Evolutionary conservation across 2,888 invertebrate genomes (phyloP), one percentile per base, ranked within the genome.

Genomic region (Ectobius pallidus): DNA sequence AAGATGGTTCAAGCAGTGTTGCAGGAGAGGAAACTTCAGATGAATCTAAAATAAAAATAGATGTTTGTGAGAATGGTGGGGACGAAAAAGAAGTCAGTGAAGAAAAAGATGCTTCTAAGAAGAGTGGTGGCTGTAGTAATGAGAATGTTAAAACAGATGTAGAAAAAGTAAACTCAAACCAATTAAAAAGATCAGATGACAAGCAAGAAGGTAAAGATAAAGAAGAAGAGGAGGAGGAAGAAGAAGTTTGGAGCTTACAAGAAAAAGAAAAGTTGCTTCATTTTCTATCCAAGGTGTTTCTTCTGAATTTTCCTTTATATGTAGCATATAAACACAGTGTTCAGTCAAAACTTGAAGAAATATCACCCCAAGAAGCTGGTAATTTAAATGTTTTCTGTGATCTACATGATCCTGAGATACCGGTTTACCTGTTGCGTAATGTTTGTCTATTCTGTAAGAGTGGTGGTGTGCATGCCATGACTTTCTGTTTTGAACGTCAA

Each of bases 361-460:
- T 95, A 9, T 90, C 92, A 11, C 90, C 93, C 78, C 93, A 94
- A 80, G 96, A 96, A 84, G 92, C 92, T 83, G 90, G 90, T 79
- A 89, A 88, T 78, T 84, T 93, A 76, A 91, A 91, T 82, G 88
- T 91, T 76, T 95, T 91, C 81, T 96, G 96, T 85, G 96, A 97
- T 85, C 87, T 96, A 67, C 93, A 96, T 84, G 97, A 97, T 83
- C 93, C 95, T 71, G 97, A 97, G 84, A 93, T 96, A 80, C 95
- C 96, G 30, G 92, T 95, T 73, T 94, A 94, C 82, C 86, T 97
- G 76, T 86, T 97, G 74, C 89, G 95, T 72, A 96, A 97, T 85
- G 96, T 97, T n/a, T 93, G 93, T 78, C 88, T 95, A 80, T 97
- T 97, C 85, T 96, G 96, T 83, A 95, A 96, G 70, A 89, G 92